Evolutionary conservation across 2,888 invertebrate species (phyloP).

Genomic region (Hedychridium roseum): DNA sequence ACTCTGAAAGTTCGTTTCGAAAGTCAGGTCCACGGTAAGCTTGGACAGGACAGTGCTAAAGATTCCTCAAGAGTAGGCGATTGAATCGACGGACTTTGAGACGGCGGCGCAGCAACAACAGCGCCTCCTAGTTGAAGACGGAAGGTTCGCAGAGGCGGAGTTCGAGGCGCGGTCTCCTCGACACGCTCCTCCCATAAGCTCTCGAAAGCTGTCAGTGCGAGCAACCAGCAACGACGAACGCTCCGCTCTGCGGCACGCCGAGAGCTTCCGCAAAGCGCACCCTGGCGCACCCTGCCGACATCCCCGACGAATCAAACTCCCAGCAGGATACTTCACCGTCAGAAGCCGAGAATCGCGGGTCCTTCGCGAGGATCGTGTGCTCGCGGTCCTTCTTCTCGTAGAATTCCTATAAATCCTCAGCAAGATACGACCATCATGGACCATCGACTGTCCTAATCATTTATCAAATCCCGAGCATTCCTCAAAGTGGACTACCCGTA

Average conservation of each 20-base stretch:
- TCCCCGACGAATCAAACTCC: constrained; percentile 23
- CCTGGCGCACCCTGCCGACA: constrained; percentile 48
- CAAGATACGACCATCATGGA: too few relatives aligned
- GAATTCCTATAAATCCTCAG: too few relatives aligned
- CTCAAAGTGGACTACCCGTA: too few relatives aligned
- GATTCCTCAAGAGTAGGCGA: neutral
- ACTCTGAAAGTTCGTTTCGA: too few relatives aligned
- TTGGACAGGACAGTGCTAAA: too few relatives aligned
- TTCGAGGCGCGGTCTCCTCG: constrained; percentile 56
- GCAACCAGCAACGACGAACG: too few relatives aligned
- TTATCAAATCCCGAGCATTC: too few relatives aligned
- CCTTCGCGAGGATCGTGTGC: constrained; percentile 22
- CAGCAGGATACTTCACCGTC: constrained; percentile 36
- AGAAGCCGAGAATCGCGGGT: constrained; percentile 37
- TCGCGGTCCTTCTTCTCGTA: constrained; percentile 11
- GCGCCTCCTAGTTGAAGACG: constrained; percentile 30
- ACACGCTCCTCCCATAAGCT: constrained; percentile 59
- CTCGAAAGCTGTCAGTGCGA: constrained; percentile 41
- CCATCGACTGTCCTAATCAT: too few relatives aligned
- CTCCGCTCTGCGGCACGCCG: too few relatives aligned
- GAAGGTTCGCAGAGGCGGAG: constrained; percentile 51
- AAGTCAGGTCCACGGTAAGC: too few relatives aligned
- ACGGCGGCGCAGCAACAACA: constrained; percentile 2
- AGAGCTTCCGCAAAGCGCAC: constrained; percentile 40
- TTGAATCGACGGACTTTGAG: neutral